phyloP scores from a whole-genome alignment of 2,797 vertebrate species.

The Allobates femoralis region DNA sequence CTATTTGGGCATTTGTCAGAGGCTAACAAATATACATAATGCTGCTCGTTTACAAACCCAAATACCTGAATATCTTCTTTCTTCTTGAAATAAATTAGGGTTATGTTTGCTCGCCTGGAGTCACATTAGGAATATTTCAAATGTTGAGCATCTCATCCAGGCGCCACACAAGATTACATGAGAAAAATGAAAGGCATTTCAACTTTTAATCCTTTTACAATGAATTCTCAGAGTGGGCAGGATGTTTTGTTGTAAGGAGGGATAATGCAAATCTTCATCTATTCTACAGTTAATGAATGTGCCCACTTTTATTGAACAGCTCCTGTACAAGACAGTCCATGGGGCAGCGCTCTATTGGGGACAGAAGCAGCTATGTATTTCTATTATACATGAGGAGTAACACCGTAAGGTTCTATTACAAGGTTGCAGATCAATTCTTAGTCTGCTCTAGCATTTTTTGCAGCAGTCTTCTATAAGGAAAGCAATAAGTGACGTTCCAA shows the following conservation, averaged over 20 bases:
- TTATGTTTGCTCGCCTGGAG: constrained; percentile 84
- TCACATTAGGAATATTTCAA: constrained; percentile 89
- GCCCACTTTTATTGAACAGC: constrained; percentile 39
- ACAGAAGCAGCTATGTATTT: too few relatives aligned
- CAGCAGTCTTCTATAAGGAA: too few relatives aligned
- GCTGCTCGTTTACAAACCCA: constrained; percentile 80
- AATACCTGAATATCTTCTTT: constrained; percentile 83
- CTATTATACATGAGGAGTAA: too few relatives aligned
- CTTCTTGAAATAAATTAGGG: constrained; percentile 79
- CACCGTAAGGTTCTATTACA: too few relatives aligned
- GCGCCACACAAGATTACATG: constrained; percentile 92
- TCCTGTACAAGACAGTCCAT: not conserved
- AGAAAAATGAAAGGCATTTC: constrained; percentile 86
- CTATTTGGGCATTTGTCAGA: constrained; percentile 84
- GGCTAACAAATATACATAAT: constrained; percentile 80
- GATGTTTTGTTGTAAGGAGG: constrained; percentile 78
- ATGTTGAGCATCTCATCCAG: constrained; percentile 87
- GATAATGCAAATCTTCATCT: constrained; percentile 80
- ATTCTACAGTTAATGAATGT: constrained; percentile 76
- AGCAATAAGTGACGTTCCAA: too few relatives aligned
- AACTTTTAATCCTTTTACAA: constrained; percentile 93
- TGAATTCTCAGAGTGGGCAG: constrained; percentile 88
- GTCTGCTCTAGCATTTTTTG: too few relatives aligned
- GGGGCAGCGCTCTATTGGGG: not conserved
- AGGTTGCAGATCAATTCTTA: too few relatives aligned